Evolutionary conservation across 2,888 invertebrate genomes (phyloP).

Genomic region (Apamea crenata): DNA sequence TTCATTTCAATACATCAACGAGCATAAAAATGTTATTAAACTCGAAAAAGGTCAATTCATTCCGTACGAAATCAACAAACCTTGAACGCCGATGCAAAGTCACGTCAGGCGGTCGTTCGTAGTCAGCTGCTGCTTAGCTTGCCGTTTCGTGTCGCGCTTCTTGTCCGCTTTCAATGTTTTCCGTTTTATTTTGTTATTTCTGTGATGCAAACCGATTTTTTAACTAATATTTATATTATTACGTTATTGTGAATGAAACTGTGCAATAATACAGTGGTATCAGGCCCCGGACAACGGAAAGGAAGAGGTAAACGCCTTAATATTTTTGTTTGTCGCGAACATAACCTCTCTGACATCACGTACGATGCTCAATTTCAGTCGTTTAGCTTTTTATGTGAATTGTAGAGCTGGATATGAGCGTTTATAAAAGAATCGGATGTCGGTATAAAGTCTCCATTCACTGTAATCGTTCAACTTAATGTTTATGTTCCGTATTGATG

Average conservation of each 20-base stretch:
- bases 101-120: conserved; percentile 79
- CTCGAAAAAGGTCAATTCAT: conserved; percentile 11
- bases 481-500: conserved; percentile 58
- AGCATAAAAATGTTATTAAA: neutral
- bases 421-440: conserved; percentile 59
- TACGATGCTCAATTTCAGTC: conserved; percentile 83
- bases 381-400: conserved; percentile 71
- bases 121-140: conserved; percentile 93
- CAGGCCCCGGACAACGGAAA: conserved; percentile 80
- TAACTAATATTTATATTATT: conserved; percentile 85
- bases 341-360: conserved; percentile 88
- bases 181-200: conserved; percentile 91
- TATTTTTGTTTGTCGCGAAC: conserved; percentile 90
- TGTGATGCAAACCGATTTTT: conserved; percentile 90
- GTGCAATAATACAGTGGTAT: conserved; percentile 86
- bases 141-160: conserved; percentile 92
- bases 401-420: conserved; percentile 63
- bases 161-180: conserved; percentile 91
- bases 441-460: conserved; percentile 51
- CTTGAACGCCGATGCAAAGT: conserved; percentile 80
- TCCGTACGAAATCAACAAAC: conserved; percentile 45
- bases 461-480: conserved; percentile 57
- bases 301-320: conserved; percentile 90
- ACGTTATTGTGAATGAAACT: conserved; percentile 84
- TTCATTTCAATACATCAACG: neutral